A percentile compares a stretch with the other conserved stretches of the same genome.
phyloP scores from a whole-genome alignment of 2,113 vertebrate genomes.

The Onychostruthus taczanowskii region DNA sequence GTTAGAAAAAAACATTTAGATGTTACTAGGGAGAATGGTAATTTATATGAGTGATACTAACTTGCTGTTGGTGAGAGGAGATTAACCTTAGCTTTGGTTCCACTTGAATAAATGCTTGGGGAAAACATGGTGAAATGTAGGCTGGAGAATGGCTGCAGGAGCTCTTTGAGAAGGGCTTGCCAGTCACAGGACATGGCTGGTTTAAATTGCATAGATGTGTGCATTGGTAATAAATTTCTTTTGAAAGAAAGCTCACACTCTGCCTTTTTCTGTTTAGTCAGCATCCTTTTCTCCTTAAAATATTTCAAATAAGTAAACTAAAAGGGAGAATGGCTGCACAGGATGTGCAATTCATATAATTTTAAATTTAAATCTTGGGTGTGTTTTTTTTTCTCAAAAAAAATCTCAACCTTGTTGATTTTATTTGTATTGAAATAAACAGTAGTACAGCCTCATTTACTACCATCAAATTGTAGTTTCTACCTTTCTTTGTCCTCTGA shows the following conservation, averaged over 20 bases:
- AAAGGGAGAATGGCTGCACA: background rate
- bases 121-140: background rate
- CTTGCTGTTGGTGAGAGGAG: background rate
- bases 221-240: background rate
- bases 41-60: background rate
- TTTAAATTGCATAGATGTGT: background rate
- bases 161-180: background rate
- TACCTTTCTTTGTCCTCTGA: background rate
- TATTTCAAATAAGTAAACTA: background rate
- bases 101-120: background rate
- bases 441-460: background rate
- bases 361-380: background rate
- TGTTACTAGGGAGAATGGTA: background rate
- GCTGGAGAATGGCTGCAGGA: background rate
- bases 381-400: background rate
- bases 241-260: background rate
- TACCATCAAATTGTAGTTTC: background rate
- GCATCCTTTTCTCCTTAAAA: background rate
- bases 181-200: background rate
- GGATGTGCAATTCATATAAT: background rate
- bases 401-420: background rate
- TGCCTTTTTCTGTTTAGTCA: background rate
- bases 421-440: background rate
- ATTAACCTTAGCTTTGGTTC: conserved; percentile 25
- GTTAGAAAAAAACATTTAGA: background rate